Base-by-base conservation (phyloP, 2,888 invertebrate species). In the Gymnoscelis rufifasciata region DNA sequence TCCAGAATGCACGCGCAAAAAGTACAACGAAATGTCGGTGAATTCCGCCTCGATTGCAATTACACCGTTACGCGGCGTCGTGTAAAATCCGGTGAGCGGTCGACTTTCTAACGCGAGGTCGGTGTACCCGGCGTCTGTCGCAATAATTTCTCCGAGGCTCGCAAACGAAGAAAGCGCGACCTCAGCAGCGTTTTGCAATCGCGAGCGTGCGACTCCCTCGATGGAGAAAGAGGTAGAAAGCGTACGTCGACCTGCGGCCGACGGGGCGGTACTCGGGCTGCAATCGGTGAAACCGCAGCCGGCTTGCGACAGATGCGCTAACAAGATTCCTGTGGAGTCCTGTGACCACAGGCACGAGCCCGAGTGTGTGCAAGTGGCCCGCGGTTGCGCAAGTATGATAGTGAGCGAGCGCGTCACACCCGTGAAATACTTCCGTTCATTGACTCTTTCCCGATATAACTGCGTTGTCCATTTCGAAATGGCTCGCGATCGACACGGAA, bases 111-210 rank as follows among this genome's bases (percentile, higher is more conserved):
- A 81, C 84, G 75, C 78, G 87, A 79, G 84, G 88, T 84, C 87
- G 86, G 81, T 79, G 86, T 77, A 87, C 84, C 78, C 77, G 73
- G 51, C 71, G 71, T 66, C 71, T 88, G 88, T 80, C 84, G 88
- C 87, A 88, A 88, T 78, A 87, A 88, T 88, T 88, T 88, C 88
- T 87, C 87, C 82, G 68, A 64, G 77, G 78, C 72, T 82, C 72
- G 87, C 86, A 77, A 88, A 88, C 86, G 77, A 88, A 88, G 88
- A 88, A 88, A 88, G 88, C 87, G 88, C 88, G 86, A 88, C 86
- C 88, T 81, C 83, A 66, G 74, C 74, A 72, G 58, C 71, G 81
- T 88, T 88, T 89, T 86, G 88, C 88, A 88, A 88, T 84, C 82
- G 78, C 71, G 59, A 74, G 62, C 62, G 57, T 54, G 51, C 53